A percentile compares a stretch with the other conserved stretches of the same genome.
phyloP scores from a whole-genome alignment of 2,888 invertebrate species.

The Rapana venosa region DNA sequence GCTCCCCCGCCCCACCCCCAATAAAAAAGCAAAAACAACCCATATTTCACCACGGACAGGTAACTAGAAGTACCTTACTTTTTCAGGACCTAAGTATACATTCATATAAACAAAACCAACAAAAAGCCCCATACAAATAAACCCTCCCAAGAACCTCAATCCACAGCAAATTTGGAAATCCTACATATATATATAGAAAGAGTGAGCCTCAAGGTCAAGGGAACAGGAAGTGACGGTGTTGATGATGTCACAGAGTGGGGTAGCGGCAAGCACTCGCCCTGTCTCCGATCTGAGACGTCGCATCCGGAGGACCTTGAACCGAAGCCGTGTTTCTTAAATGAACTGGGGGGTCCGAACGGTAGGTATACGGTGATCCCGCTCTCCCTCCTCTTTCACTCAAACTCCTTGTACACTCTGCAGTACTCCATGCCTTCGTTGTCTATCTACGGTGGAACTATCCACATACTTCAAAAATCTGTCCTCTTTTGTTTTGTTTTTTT shows the following conservation, averaged over 20 bases:
- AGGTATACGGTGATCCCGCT: constrained; percentile 11
- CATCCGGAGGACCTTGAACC: constrained; percentile 50
- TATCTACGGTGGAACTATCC: background rate
- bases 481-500: background rate
- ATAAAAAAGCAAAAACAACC: too few relatives aligned
- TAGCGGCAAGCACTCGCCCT: constrained; percentile 44
- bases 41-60: too few relatives aligned
- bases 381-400: background rate
- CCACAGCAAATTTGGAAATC: too few relatives aligned
- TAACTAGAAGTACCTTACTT: too few relatives aligned
- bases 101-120: too few relatives aligned
- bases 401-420: too few relatives aligned
- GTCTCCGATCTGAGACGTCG: constrained; percentile 51
- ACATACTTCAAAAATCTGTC: background rate
- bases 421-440: background rate
- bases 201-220: background rate
- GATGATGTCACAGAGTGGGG: constrained; percentile 47
- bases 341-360: background rate
- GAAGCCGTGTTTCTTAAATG: constrained; percentile 40
- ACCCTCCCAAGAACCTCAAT: too few relatives aligned
- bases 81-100: too few relatives aligned
- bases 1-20: too few relatives aligned
- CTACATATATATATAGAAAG: too few relatives aligned
- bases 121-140: too few relatives aligned
- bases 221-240: constrained; percentile 31